Conservation (phyloP, 2,113 vertebrate species). For the Entosphenus tridentatus region DNA sequence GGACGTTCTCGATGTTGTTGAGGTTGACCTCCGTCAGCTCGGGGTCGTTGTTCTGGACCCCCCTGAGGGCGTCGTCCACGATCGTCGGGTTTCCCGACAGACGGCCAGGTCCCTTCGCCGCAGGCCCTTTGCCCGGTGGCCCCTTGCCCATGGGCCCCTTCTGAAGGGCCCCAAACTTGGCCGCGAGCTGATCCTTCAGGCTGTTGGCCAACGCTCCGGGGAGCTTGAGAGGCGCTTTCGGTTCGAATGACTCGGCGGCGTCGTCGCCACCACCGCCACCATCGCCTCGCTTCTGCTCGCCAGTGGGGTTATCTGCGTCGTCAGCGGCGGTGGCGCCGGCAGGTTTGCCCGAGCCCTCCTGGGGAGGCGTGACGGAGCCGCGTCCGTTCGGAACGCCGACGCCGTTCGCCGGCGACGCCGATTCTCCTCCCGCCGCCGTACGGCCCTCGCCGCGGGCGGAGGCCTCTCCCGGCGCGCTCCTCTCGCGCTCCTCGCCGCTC, state of each 20-base stretch:
- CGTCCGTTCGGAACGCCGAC: too few relatives aligned
- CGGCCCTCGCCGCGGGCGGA: neutral
- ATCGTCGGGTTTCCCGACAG: constrained; percentile 88
- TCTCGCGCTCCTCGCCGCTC: neutral
- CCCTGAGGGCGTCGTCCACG: constrained; percentile 54
- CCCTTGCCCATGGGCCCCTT: constrained; percentile 44
- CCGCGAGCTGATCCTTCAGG: constrained; percentile 35
- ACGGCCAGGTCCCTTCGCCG: constrained; percentile 61
- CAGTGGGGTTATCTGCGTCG: neutral
- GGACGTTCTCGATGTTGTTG: constrained; percentile 97
- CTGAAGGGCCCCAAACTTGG: constrained; percentile 56
- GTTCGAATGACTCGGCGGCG: neutral
- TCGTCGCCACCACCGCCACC: constrained; percentile 1
- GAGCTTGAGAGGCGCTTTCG: too few relatives aligned
- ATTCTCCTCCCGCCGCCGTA: constrained; percentile 3
- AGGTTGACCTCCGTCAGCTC: constrained; percentile 63
- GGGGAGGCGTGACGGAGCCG: too few relatives aligned
- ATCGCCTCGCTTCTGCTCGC: constrained; percentile 6
- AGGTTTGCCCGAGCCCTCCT: too few relatives aligned
- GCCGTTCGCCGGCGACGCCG: neutral
- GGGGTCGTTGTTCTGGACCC: constrained; percentile 48
- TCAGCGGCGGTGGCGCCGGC: neutral
- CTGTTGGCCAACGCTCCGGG: constrained; percentile 9
- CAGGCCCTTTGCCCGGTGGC: constrained; percentile 8
- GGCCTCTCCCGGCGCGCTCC: neutral